A percentile compares a stretch with the other conserved stretches of the same genome.
phyloP scores from a whole-genome alignment of 2,797 vertebrate species.

The Semotilus atromaculatus region DNA sequence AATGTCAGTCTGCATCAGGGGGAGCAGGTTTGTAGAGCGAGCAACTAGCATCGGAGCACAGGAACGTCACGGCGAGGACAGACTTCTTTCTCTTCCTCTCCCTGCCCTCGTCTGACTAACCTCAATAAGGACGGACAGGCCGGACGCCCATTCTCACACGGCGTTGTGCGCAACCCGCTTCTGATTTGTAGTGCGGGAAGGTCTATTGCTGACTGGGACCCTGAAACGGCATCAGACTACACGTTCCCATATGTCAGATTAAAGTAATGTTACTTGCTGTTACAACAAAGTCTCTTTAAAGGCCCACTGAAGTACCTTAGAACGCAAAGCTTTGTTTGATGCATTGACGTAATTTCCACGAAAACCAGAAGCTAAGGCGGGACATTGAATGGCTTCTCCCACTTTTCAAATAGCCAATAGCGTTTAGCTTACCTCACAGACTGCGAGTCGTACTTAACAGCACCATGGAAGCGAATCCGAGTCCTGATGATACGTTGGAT shows the following conservation, averaged over 20 bases:
- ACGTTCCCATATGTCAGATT: not conserved
- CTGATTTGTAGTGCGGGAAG: conserved; percentile 12
- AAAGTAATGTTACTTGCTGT: not conserved
- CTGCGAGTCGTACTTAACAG: too few species aligned
- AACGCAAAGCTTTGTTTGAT: too few species aligned
- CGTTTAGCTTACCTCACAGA: too few species aligned
- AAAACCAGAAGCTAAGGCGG: too few species aligned
- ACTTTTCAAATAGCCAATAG: too few species aligned
- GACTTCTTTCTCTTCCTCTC: conserved; percentile 22
- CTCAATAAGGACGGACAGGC: conserved; percentile 49
- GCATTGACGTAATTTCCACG: too few species aligned
- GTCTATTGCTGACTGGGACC: not conserved
- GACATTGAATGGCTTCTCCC: too few species aligned
- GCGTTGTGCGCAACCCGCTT: not conserved
- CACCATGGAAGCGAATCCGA: too few species aligned
- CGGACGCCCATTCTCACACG: conserved; percentile 17
- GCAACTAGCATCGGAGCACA: conserved; percentile 31
- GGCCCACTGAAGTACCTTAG: too few species aligned
- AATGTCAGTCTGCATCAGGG: conserved; percentile 69
- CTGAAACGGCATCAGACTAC: not conserved
- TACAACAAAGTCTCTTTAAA: not conserved
- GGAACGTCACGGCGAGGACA: conserved; percentile 13
- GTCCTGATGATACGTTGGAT: too few species aligned
- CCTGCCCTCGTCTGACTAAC: conserved; percentile 44
- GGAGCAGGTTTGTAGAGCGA: conserved; percentile 57